Evolutionary conservation across 1,140 invertebrate species (phyloP).

Genomic region (Macrostomum lignano): DNA sequence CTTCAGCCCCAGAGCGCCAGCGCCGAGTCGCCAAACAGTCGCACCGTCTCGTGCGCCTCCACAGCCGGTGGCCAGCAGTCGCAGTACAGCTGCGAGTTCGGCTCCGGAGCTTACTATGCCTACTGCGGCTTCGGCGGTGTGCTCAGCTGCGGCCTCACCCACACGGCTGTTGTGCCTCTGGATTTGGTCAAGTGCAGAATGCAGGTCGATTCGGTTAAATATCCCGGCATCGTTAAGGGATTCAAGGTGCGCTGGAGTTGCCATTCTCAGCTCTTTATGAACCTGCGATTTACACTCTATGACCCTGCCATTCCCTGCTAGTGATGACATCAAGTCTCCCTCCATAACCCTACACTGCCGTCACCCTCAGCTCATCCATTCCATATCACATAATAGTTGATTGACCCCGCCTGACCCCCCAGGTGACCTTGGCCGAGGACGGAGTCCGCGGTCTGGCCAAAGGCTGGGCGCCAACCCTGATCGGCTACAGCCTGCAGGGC

Average conservation of each 20-base stretch:
- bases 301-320: too few relatives aligned
- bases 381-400: too few relatives aligned
- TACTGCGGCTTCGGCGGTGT: slow-evolving; percentile 76
- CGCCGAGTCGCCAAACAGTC: too few relatives aligned
- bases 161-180: slow-evolving; percentile 59
- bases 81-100: slow-evolving; percentile 51
- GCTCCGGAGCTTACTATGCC: slow-evolving; percentile 60
- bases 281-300: too few relatives aligned
- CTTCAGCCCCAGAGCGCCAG: too few relatives aligned
- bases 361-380: too few relatives aligned
- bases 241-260: slow-evolving; percentile 36
- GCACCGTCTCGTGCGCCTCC: too few relatives aligned
- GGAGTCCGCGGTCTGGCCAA: slow-evolving; percentile 54
- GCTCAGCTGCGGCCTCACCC: slow-evolving; percentile 66
- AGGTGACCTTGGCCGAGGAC: slow-evolving; percentile 45
- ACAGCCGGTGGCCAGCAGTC: background rate
- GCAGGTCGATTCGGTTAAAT: slow-evolving; percentile 40
- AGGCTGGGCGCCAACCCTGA: slow-evolving; percentile 92
- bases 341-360: too few relatives aligned
- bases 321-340: too few relatives aligned
- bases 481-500: slow-evolving; percentile 77
- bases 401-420: too few relatives aligned
- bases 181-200: slow-evolving; percentile 95
- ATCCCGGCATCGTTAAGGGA: slow-evolving; percentile 49
- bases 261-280: too few relatives aligned